Evolutionary conservation across 2,113 vertebrate genomes (phyloP).

Genomic region (Macroglossus sobrinus): DNA sequence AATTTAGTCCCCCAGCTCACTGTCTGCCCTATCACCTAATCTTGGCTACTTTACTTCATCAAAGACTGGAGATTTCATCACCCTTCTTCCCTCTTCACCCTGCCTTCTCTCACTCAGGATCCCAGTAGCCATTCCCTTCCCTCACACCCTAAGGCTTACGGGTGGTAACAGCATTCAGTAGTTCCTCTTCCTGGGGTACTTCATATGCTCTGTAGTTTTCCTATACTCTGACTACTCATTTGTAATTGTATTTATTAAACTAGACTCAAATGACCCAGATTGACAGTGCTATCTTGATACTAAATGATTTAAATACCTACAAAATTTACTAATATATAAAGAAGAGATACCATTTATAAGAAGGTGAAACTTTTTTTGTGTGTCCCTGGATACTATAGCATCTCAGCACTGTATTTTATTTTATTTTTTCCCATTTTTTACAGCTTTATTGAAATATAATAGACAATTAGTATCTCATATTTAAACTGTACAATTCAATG

Average conservation of each 20-base stretch:
- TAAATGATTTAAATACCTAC: neutral
- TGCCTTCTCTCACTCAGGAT: neutral
- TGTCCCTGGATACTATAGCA: too few species aligned
- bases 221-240: neutral
- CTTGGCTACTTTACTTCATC: neutral
- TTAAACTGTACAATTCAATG: too few species aligned
- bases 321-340: neutral
- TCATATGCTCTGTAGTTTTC: neutral
- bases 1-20: neutral
- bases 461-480: too few species aligned
- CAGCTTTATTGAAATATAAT: too few species aligned
- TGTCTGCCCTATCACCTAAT: neutral
- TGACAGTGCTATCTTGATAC: neutral
- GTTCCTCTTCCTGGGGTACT: neutral
- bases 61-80: neutral
- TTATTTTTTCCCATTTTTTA: too few species aligned
- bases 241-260: conserved; percentile 10
- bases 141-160: neutral
- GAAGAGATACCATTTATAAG: neutral
- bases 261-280: neutral
- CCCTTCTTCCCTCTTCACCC: neutral
- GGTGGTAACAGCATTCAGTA: neutral
- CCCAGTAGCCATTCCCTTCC: neutral
- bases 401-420: too few species aligned
- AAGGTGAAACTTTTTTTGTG: neutral